A percentile compares a stretch with the other conserved stretches of the same genome.
Evolutionary conservation across 2,888 invertebrate genomes (phyloP).

Genomic region (Alloplasta piceator): DNA sequence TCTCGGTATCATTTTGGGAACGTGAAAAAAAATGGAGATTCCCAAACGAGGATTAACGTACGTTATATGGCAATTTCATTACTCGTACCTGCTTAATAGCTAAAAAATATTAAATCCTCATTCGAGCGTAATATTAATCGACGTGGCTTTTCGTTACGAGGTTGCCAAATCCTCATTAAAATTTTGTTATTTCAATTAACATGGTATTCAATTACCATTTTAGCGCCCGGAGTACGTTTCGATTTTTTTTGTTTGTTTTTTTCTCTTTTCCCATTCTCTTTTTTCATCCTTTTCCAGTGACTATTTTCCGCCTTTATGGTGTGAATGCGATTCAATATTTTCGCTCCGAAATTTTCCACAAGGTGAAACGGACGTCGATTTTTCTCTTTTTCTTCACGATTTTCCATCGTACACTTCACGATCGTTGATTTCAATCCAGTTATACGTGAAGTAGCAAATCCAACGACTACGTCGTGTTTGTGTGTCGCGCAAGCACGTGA

Average conservation of each 20-base stretch:
- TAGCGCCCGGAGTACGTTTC: not conserved
- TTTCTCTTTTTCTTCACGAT: no score
- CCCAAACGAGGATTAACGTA: slow-evolving; percentile 7
- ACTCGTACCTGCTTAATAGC: slow-evolving; percentile 7
- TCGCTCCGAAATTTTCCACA: no score
- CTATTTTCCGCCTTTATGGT: not conserved
- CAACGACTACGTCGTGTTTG: not conserved
- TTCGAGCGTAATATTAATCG: slow-evolving; percentile 12
- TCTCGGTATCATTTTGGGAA: not conserved
- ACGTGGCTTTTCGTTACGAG: slow-evolving; percentile 6
- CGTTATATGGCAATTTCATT: slow-evolving; percentile 7
- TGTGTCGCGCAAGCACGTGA: slow-evolving; percentile 15
- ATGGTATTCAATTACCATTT: no score
- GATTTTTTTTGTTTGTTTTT: not conserved
- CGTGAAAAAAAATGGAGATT: not conserved
- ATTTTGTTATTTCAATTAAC: no score
- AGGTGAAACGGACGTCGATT: no score
- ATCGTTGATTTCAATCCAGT: slow-evolving; percentile 17
- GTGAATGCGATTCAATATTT: not conserved
- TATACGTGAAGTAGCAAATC: slow-evolving; percentile 1
- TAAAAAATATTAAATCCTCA: slow-evolving; percentile 7
- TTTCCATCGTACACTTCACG: not conserved
- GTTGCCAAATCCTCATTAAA: no score
- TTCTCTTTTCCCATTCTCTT: not conserved
- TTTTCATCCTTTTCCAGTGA: no score